A percentile compares a stretch with the other conserved stretches of the same genome.
These are phyloP conservation scores for Nomada fabriciana DNA, from an alignment of 2,888 invertebrate species.

Conservation along the genomic window DNA sequence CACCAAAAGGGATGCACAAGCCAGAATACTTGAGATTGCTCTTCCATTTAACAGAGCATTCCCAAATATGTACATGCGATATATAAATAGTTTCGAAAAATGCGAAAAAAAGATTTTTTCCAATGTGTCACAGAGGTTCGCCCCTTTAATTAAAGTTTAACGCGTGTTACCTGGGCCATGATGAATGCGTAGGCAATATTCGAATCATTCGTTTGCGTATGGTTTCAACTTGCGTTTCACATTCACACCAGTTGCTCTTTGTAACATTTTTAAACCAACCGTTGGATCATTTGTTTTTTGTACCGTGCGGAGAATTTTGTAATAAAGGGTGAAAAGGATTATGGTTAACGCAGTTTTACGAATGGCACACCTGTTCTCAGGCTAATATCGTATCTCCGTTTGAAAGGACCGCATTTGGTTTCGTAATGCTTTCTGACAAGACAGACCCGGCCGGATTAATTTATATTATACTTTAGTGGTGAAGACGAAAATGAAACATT, in stretches of 20 bases:
- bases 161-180: background rate
- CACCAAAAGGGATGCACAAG: too few species aligned
- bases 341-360: too few species aligned
- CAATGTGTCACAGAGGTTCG: too few species aligned
- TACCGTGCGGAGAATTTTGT: conserved; percentile 31
- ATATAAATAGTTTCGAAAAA: too few species aligned
- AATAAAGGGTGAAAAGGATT: conserved; percentile 4
- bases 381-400: background rate
- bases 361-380: background rate
- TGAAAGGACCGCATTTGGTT: background rate
- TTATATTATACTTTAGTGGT: background rate
- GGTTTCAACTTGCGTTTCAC: background rate
- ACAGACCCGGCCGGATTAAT: background rate
- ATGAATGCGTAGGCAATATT: conserved; percentile 26
- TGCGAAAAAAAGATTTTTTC: too few species aligned
- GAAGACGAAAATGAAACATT: conserved; percentile 12
- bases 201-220: background rate
- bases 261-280: conserved; percentile 43
- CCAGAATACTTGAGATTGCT: too few species aligned
- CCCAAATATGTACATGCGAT: too few species aligned
- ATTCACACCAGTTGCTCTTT: conserved; percentile 5
- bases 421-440: background rate
- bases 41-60: too few species aligned
- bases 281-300: conserved; percentile 44
- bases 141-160: conserved; percentile 39